Evolutionary conservation across 2,888 invertebrate genomes (phyloP).

Genomic region (Linyphia triangularis): DNA sequence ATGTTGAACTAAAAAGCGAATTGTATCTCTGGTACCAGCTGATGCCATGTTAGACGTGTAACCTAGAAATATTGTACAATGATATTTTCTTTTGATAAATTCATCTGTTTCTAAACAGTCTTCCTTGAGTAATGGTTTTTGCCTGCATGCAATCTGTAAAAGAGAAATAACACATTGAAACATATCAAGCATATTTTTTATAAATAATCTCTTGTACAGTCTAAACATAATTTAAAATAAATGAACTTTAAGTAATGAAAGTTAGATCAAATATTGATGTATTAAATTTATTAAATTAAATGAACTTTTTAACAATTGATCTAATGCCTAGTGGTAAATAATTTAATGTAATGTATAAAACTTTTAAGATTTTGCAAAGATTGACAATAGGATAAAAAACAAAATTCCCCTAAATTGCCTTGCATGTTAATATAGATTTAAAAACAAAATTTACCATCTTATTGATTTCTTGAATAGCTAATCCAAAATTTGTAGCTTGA

Average conservation of each 20-base stretch:
- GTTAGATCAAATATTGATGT: no score
- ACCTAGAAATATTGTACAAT: constrained; percentile 96
- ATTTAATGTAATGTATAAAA: background rate
- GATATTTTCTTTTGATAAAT: constrained; percentile 83
- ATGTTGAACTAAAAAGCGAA: constrained; percentile 91
- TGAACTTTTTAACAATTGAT: no score
- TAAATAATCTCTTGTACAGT: no score
- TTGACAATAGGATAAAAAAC: background rate
- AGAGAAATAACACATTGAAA: no score
- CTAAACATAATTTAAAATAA: no score
- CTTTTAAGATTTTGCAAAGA: background rate
- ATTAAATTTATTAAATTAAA: no score
- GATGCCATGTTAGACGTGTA: constrained; percentile 99
- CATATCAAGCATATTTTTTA: no score
- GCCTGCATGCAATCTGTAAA: constrained; percentile 85
- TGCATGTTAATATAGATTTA: background rate
- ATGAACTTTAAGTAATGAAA: no score
- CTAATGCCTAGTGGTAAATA: background rate
- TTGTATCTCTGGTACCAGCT: constrained; percentile 93
- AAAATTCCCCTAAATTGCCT: background rate
- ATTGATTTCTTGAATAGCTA: constrained; percentile 93
- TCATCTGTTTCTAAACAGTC: constrained; percentile 86
- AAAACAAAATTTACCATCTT: constrained; percentile 85
- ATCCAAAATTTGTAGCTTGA: constrained; percentile 96
- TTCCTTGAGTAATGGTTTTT: constrained; percentile 85